Percentiles rank a stretch among this genome's conserved stretches.
Evolutionary conservation across 1,140 invertebrate species (phyloP).

Genomic region (Gryon sp.): DNA sequence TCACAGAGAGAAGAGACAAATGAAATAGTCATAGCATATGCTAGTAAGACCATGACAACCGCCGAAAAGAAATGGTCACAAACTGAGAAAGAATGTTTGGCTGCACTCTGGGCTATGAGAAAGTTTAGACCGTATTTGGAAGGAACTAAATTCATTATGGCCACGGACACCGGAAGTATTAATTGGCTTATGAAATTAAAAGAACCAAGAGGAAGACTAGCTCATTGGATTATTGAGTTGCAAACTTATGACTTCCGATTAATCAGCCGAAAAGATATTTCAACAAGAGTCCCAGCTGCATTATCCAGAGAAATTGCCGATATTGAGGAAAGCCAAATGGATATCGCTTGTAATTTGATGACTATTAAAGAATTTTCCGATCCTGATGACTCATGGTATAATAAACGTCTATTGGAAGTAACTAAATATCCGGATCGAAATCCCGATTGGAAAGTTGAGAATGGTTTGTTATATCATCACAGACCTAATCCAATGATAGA

Average conservation of each 20-base stretch:
- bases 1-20: not conserved
- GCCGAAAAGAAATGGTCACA: not conserved
- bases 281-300: constrained; percentile 5
- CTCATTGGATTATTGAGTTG: constrained; percentile 75
- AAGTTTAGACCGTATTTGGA: not conserved
- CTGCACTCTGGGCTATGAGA: not conserved
- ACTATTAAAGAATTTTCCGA: not conserved
- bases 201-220: constrained; percentile 71
- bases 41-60: not conserved
- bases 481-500: not conserved
- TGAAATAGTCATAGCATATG: not conserved
- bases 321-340: too few species aligned
- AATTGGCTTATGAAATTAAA: constrained; percentile 77
- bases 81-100: not conserved
- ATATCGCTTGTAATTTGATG: not conserved
- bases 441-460: not conserved
- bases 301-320: too few species aligned
- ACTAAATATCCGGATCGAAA: not conserved
- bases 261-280: constrained; percentile 52
- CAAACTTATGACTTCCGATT: constrained; percentile 72
- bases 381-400: not conserved
- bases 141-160: not conserved
- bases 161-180: constrained; percentile 54
- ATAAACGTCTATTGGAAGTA: not conserved
- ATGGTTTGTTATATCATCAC: not conserved